Evolutionary conservation across 2,797 vertebrate genomes (phyloP), one percentile per base, ranked within the genome.

Genomic region (Limnodromus scolopaceus): DNA sequence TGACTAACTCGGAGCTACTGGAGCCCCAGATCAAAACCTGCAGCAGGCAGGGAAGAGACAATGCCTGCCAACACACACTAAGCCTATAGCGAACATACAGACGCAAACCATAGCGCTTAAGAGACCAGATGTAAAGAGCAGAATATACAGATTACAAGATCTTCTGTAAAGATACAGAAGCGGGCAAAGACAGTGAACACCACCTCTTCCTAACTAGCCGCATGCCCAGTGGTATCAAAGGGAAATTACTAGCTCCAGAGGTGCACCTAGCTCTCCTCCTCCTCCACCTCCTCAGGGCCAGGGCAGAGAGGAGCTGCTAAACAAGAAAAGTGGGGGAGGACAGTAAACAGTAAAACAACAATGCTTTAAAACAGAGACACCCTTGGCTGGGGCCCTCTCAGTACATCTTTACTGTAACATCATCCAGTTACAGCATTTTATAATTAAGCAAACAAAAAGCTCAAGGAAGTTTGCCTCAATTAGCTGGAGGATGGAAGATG

Each of bases 151-250:
- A n/a, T n/a, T n/a, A n/a, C n/a, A n/a, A n/a, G n/a, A n/a, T n/a
- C n/a, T n/a, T n/a, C n/a, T n/a, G n/a, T n/a, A n/a, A n/a, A n/a
- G n/a, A n/a, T 84, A 38, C 11, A 28, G 54, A 83, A 82, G 38
- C 16, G 41, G 46, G 43, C 51, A 91, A 74, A 84, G 65, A 66
- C 19, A 79, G 38, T 13, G 46, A 87, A 74, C 20, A 16, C 23
- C 17, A 77, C 65, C 34, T 38, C 20, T 53, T 87, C 71, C 89
- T 93, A 95, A 92, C 66, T 83, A 96, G 80, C 82, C 95, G 89
- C 89, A 51, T 55, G 77, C 49, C 18, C 12, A 87, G 57, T 15
- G 2, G 39, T 34, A 84, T 60, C 80, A 48, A 82, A 58, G 55
- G 16, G n/a, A 54, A 85, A 87, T 84, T 8, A 96, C 39, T 48